phyloP scores from a whole-genome alignment of 2,888 invertebrate species.

The Apamea crenata region DNA sequence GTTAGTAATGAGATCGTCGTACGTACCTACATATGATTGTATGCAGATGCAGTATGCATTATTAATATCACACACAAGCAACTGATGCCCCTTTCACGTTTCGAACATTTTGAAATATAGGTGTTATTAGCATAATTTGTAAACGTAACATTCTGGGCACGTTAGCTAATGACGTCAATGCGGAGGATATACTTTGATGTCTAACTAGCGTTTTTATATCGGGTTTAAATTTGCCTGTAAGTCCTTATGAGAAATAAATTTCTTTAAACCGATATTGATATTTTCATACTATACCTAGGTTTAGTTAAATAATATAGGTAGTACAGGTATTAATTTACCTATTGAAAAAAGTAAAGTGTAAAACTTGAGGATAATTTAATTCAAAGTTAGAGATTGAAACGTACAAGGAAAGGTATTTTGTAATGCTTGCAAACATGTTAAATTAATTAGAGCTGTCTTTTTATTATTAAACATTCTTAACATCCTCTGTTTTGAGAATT shows the following conservation, averaged over 20 bases:
- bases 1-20: constrained; percentile 4
- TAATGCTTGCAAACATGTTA: background rate
- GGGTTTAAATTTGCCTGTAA: background rate
- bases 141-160: constrained; percentile 26
- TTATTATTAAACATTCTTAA: background rate
- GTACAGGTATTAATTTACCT: no score
- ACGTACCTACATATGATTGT: constrained; percentile 27
- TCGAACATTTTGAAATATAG: constrained; percentile 21
- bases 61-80: constrained; percentile 20
- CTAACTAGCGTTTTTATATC: background rate
- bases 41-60: constrained; percentile 37
- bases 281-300: background rate
- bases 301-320: no score
- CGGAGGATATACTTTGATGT: background rate
- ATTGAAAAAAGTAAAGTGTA: background rate
- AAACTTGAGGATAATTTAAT: background rate
- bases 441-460: no score
- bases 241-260: no score
- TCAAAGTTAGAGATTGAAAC: background rate
- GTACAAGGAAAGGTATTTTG: background rate
- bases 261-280: no score
- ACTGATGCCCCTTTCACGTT: background rate
- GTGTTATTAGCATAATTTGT: constrained; percentile 29
- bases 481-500: background rate
- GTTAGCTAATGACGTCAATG: constrained; percentile 5